Evolutionary conservation across 53 echinoderm and acorn worm genomes (phyloP).

Genomic region (Apostichopus leukothele): DNA sequence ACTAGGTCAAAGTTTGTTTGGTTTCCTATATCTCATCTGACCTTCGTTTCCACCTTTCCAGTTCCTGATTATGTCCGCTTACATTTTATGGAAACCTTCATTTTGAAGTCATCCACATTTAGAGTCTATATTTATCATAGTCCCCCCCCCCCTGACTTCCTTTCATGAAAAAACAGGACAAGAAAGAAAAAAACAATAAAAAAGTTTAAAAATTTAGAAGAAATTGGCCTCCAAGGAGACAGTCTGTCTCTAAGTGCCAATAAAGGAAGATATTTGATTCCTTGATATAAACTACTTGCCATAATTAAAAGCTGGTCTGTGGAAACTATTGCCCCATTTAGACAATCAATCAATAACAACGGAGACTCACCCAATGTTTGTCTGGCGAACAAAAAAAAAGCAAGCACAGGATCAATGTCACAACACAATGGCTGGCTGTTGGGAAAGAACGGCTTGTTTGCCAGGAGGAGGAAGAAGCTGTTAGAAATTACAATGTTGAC

Average conservation of each 20-base stretch:
- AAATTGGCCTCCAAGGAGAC: neutral
- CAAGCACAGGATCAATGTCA: neutral
- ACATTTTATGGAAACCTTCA: no score
- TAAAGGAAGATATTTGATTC: constrained; percentile 35
- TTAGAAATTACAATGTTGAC: no score
- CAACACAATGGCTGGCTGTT: neutral
- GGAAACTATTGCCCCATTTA: constrained; percentile 28
- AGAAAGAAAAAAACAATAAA: neutral
- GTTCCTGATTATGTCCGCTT: no score
- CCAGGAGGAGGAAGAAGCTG: no score
- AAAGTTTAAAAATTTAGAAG: neutral
- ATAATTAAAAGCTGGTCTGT: neutral
- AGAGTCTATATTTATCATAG: no score
- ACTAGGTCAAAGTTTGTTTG: no score
- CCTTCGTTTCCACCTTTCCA: no score
- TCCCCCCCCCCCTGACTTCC: neutral
- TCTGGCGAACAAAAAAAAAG: neutral
- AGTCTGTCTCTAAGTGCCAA: constrained; percentile 37
- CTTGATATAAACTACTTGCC: constrained; percentile 12
- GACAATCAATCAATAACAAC: constrained; percentile 22
- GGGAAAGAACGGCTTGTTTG: no score
- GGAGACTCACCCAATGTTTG: constrained; percentile 23
- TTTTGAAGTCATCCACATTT: no score
- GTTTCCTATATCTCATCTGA: no score
- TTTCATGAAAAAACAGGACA: neutral